phyloP scores from a whole-genome alignment of 2,888 invertebrate genomes.

The Euclidia mi region DNA sequence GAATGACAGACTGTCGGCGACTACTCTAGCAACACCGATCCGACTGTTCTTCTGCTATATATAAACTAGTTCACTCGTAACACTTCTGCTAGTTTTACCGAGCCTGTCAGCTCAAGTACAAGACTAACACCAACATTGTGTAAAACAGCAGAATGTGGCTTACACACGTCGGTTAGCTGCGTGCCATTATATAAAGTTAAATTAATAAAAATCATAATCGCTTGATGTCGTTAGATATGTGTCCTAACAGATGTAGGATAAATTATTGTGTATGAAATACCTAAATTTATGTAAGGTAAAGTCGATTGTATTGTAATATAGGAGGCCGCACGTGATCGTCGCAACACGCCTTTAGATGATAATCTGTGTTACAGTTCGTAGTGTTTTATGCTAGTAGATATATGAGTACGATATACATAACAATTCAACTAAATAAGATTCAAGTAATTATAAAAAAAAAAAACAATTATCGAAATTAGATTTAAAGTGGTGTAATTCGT shows the following conservation, averaged over 20 bases:
- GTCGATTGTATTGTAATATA: slow-evolving; percentile 30
- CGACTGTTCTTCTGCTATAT: background rate
- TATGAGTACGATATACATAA: slow-evolving; percentile 21
- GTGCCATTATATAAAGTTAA: slow-evolving; percentile 36
- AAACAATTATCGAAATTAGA: slow-evolving; percentile 24
- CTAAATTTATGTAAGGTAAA: slow-evolving; percentile 38
- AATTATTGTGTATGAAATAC: slow-evolving; percentile 36
- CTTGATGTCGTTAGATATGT: slow-evolving; percentile 27
- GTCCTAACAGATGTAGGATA: slow-evolving; percentile 19
- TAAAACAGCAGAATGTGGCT: slow-evolving; percentile 3
- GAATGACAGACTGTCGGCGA: no score
- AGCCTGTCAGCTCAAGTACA: slow-evolving; percentile 16
- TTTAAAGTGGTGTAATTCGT: slow-evolving; percentile 8
- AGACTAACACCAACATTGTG: background rate
- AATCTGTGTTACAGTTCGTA: slow-evolving; percentile 27
- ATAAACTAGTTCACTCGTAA: slow-evolving; percentile 6
- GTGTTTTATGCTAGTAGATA: slow-evolving; percentile 27
- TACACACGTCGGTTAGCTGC: slow-evolving; percentile 22
- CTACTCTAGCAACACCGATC: no score
- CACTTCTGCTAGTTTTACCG: slow-evolving; percentile 31
- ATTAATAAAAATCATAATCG: slow-evolving; percentile 12
- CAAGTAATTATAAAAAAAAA: no score
- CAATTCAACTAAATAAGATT: slow-evolving; percentile 25
- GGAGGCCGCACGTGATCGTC: slow-evolving; percentile 33
- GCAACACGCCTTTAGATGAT: slow-evolving; percentile 27